phyloP scores from a whole-genome alignment of 2,888 invertebrate genomes.

The Pseudococcus jackbeardsleyi region DNA sequence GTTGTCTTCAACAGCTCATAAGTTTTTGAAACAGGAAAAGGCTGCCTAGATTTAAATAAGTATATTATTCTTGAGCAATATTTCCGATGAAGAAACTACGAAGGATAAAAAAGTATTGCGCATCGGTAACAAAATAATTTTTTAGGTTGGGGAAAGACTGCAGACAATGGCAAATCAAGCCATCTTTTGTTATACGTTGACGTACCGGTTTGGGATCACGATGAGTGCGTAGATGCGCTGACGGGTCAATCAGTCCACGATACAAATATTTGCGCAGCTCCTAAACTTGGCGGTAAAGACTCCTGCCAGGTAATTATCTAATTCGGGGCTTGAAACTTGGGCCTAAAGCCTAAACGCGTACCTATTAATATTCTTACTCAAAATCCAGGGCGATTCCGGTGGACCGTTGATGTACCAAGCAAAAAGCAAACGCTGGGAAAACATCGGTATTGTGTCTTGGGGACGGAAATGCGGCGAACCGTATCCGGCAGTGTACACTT shows the following conservation, averaged over 20 bases:
- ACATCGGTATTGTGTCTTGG: conserved; percentile 88
- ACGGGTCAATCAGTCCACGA: conserved; percentile 76
- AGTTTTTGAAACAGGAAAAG: no score
- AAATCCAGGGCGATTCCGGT: conserved; percentile 82
- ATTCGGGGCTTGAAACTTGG: neutral
- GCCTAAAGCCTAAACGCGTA: neutral
- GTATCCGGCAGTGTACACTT: conserved; percentile 84
- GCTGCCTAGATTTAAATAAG: no score
- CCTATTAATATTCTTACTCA: neutral
- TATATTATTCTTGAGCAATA: no score
- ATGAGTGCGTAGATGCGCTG: conserved; percentile 73
- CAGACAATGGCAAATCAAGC: conserved; percentile 79
- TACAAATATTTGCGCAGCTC: conserved; percentile 83
- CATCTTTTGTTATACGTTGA: conserved; percentile 81
- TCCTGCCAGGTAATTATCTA: conserved; percentile 79
- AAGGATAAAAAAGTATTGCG: no score
- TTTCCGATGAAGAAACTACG: no score
- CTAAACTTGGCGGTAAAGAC: conserved; percentile 81
- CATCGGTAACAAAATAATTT: neutral
- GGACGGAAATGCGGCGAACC: conserved; percentile 84
- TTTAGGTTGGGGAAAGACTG: conserved; percentile 82
- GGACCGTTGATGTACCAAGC: conserved; percentile 85
- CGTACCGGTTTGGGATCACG: conserved; percentile 83
- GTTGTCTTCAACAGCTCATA: no score
- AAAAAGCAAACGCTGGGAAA: conserved; percentile 77